Percentiles rank a stretch among this genome's conserved stretches.
These are phyloP conservation scores for Notothenia rossii DNA, from an alignment of 2,113 vertebrate genomes.

Conservation along the genomic window DNA sequence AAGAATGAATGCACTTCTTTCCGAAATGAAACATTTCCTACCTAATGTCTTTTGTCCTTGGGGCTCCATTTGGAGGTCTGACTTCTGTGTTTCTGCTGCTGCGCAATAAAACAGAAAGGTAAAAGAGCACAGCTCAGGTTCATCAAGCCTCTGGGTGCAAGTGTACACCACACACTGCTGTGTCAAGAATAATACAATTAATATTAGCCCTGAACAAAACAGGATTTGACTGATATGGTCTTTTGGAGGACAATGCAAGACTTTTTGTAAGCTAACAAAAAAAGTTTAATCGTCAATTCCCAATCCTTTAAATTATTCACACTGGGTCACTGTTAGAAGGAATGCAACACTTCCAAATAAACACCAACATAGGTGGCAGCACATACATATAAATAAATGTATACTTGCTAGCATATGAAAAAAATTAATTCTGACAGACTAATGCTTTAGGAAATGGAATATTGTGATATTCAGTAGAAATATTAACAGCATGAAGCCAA, in stretches of 20 bases:
- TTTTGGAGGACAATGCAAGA: neutral
- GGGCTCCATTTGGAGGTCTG: slow-evolving; percentile 45
- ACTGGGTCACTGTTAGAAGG: neutral
- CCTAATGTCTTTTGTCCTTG: slow-evolving; percentile 60
- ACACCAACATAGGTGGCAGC: neutral
- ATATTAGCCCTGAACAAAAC: slow-evolving; percentile 17
- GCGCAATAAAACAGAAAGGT: slow-evolving; percentile 28
- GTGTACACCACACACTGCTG: slow-evolving; percentile 24
- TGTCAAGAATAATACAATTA: slow-evolving; percentile 52
- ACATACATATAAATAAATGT: neutral
- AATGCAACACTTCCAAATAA: neutral
- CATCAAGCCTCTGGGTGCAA: slow-evolving; percentile 42
- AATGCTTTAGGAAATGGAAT: neutral
- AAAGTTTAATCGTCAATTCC: neutral
- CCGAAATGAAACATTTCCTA: slow-evolving; percentile 57
- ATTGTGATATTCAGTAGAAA: neutral
- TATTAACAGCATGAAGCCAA: neutral
- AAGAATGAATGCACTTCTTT: slow-evolving; percentile 16
- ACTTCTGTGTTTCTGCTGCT: slow-evolving; percentile 45
- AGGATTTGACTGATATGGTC: neutral
- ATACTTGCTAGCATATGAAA: no score
- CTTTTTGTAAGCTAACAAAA: neutral
- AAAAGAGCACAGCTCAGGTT: slow-evolving; percentile 32
- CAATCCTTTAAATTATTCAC: neutral
- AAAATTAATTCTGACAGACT: neutral